These are phyloP conservation scores for Rhinolophus ferrumequinum DNA, from an alignment of 2,113 vertebrate genomes.

Conservation along the genomic window DNA sequence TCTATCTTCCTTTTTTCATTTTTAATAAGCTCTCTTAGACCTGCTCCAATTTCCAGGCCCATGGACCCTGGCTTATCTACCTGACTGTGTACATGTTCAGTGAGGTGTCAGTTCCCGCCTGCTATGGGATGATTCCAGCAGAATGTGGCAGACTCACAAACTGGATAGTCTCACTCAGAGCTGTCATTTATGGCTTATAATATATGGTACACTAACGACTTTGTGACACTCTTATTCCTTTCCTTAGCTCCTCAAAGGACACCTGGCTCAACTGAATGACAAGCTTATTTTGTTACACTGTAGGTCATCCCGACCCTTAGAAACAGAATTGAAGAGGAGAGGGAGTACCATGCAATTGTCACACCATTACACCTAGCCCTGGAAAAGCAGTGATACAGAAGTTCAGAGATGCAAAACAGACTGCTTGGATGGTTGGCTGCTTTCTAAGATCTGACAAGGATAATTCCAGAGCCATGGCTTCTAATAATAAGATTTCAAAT, in stretches of 20 bases:
- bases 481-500: conserved; percentile 68
- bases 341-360: conserved; percentile 57
- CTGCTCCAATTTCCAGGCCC: not conserved
- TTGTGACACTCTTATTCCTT: conserved; percentile 51
- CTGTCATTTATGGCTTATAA: conserved; percentile 63
- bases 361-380: conserved; percentile 56
- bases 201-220: conserved; percentile 41
- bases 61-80: not conserved
- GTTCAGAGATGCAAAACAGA: conserved; percentile 75
- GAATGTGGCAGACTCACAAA: not conserved
- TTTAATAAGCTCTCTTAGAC: not conserved
- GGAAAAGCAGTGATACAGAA: conserved; percentile 54
- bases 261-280: conserved; percentile 59
- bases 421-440: conserved; percentile 55
- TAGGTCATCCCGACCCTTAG: conserved; percentile 73
- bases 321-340: conserved; percentile 65
- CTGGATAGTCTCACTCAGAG: not conserved
- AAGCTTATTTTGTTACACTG: conserved; percentile 72
- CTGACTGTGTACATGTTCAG: not conserved
- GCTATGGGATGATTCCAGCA: not conserved
- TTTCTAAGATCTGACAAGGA: conserved; percentile 65
- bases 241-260: conserved; percentile 74
- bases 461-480: conserved; percentile 67
- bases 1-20: not conserved
- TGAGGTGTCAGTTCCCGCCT: not conserved